Evolutionary conservation across 1,140 invertebrate species (phyloP), one percentile per base, ranked within the genome.

Genomic region (Drosophila carrolli): DNA sequence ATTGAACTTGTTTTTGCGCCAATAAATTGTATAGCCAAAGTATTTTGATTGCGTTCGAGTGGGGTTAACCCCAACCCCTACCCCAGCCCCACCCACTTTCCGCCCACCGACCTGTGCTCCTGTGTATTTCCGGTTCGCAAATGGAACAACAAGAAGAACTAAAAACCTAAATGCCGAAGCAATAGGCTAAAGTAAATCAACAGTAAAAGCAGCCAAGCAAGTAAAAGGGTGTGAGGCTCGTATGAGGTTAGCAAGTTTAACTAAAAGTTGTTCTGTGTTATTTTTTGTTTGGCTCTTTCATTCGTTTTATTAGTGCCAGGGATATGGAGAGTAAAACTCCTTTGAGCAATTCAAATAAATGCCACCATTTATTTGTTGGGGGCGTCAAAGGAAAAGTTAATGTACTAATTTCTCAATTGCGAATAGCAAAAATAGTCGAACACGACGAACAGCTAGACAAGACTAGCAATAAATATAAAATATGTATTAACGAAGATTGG

Each of bases 151-250:
- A 75, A 71, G 55, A 65, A 40, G 54, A 85, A 85, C 85, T 90
- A 81, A 90, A 82, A 90, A 79, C 81, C 82, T 82, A 88, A 85
- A 85, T 88, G 83, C 83, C 79, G 78, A 75, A 68, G 83, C 82
- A 82, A 85, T 90, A 90, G 75, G 82, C 81, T 86, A 90, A 90
- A 90, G 85, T 85, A 90, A 90, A 79, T 81, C 85, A 89, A 89
- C 68, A 78, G 80, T 67, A 78, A 80, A 74, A 70, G 73, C 71
- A 82, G 57, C 66, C 79, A 61, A 81, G 44, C 61, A 82, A 83
- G 60, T 47, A 41, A 73, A 38, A 19, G 27, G 46, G 29, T 14
- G 29, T 29, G 32, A 46, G 59, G 35, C 37, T 53, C 37, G 29
- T 35, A 65, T 73, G 59, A 62, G 60, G 82, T 58, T 75, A 78